Evolutionary conservation across 2,888 invertebrate species (phyloP).

Genomic region (Cataglyphis albicans): DNA sequence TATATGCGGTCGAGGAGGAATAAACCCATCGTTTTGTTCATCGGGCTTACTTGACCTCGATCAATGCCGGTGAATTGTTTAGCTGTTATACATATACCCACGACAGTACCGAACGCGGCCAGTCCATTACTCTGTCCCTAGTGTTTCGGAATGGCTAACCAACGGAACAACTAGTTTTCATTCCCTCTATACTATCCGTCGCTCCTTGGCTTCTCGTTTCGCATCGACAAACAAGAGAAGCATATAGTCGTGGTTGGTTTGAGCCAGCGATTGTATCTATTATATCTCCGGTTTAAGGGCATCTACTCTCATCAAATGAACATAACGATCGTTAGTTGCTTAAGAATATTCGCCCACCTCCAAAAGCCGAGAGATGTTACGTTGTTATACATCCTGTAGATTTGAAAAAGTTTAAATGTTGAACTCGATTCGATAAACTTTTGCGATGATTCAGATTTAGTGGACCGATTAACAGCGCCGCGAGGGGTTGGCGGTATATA

Average conservation of each 20-base stretch:
- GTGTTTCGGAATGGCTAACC: slow-evolving; percentile 54
- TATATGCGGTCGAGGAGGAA: slow-evolving; percentile 27
- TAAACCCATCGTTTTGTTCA: slow-evolving; percentile 44
- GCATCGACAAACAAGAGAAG: slow-evolving; percentile 35
- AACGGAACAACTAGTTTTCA: slow-evolving; percentile 45
- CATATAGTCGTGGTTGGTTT: neutral
- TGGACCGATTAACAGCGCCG: slow-evolving; percentile 19
- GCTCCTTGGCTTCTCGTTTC: slow-evolving; percentile 9
- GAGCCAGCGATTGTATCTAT: neutral
- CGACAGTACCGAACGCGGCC: slow-evolving; percentile 19
- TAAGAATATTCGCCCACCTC: slow-evolving; percentile 38
- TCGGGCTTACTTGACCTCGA: slow-evolving; percentile 51
- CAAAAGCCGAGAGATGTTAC: neutral
- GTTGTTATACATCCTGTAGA: slow-evolving; percentile 9
- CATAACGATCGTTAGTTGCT: neutral
- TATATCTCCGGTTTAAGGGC: neutral
- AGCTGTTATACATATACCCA: slow-evolving; percentile 33
- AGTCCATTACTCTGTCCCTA: slow-evolving; percentile 58
- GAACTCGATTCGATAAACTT: neutral
- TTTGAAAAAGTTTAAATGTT: neutral
- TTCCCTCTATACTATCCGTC: slow-evolving; percentile 3
- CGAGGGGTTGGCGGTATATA: neutral
- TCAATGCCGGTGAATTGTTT: slow-evolving; percentile 58
- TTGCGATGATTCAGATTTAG: neutral
- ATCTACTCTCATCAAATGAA: slow-evolving; percentile 12